phyloP scores from a whole-genome alignment of 2,888 invertebrate species.

The Leptarthrus brevirostris region DNA sequence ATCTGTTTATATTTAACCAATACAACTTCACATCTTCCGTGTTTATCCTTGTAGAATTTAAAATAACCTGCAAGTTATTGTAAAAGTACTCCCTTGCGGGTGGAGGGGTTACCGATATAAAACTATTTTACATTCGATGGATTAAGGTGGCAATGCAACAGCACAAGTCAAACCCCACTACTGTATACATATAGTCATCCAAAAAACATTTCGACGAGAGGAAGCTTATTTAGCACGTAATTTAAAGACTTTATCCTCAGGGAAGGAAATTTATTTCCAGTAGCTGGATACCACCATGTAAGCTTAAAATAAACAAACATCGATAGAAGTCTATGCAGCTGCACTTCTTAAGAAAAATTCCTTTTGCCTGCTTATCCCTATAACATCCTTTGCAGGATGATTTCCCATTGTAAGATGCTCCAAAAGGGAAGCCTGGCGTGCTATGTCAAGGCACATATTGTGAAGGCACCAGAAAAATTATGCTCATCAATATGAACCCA shows the following conservation, averaged over 20 bases:
- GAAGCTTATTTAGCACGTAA: slow-evolving; percentile 21
- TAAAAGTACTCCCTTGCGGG: neutral
- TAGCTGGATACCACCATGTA: slow-evolving; percentile 12
- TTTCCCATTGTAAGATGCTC: slow-evolving; percentile 14
- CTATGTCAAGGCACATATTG: slow-evolving; percentile 52
- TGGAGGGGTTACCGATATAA: too few species aligned
- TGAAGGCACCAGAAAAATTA: slow-evolving; percentile 52
- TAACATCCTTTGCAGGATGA: slow-evolving; percentile 22
- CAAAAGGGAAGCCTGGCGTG: neutral
- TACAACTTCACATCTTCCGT: neutral
- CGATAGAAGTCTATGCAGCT: neutral
- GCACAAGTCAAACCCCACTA: too few species aligned
- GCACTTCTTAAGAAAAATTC: neutral
- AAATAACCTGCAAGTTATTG: neutral
- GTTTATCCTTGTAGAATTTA: neutral
- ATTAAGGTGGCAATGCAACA: neutral
- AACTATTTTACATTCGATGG: slow-evolving; percentile 8
- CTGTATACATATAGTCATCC: too few species aligned
- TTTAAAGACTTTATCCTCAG: slow-evolving; percentile 13
- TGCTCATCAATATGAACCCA: slow-evolving; percentile 51
- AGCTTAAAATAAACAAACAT: slow-evolving; percentile 23
- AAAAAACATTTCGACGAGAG: too few species aligned
- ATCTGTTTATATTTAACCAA: neutral
- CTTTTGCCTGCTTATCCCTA: neutral
- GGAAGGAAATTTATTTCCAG: slow-evolving; percentile 13